These are phyloP conservation scores for Aurelia coerulea DNA, from an alignment of 30 jellyfish, hydroid and myxozoan genomes.

Conservation along the genomic window DNA sequence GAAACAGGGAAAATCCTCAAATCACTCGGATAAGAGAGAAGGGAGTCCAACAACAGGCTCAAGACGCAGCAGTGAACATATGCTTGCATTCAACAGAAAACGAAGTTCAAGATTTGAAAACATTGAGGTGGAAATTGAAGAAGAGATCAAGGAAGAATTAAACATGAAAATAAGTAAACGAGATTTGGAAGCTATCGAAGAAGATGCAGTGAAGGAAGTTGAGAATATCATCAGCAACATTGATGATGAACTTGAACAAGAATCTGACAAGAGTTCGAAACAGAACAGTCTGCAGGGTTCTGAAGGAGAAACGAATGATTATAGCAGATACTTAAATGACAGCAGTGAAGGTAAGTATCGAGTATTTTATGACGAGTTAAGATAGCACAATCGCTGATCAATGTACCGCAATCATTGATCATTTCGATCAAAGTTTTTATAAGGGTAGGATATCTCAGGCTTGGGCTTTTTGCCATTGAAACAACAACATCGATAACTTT, in stretches of 20 bases:
- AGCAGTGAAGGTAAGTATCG: too few species aligned
- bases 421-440: too few species aligned
- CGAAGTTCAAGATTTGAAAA: conserved; percentile 61
- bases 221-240: conserved; percentile 1
- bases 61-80: background rate
- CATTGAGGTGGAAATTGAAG: conserved; percentile 47
- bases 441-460: too few species aligned
- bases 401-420: background rate
- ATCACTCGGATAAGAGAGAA: too few species aligned
- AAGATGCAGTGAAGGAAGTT: conserved; percentile 42
- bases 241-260: conserved; percentile 27
- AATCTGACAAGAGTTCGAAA: background rate
- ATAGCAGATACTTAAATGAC: too few species aligned
- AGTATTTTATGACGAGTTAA: too few species aligned
- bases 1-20: too few species aligned
- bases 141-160: conserved; percentile 36
- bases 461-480: too few species aligned
- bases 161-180: conserved; percentile 15
- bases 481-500: too few species aligned
- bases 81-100: conserved; percentile 39
- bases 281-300: background rate
- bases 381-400: background rate
- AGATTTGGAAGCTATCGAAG: conserved; percentile 53
- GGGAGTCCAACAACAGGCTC: too few species aligned
- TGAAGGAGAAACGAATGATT: too few species aligned